These are phyloP conservation scores for Miniopterus natalensis DNA, from an alignment of 2,113 vertebrate genomes.

Conservation along the genomic window DNA sequence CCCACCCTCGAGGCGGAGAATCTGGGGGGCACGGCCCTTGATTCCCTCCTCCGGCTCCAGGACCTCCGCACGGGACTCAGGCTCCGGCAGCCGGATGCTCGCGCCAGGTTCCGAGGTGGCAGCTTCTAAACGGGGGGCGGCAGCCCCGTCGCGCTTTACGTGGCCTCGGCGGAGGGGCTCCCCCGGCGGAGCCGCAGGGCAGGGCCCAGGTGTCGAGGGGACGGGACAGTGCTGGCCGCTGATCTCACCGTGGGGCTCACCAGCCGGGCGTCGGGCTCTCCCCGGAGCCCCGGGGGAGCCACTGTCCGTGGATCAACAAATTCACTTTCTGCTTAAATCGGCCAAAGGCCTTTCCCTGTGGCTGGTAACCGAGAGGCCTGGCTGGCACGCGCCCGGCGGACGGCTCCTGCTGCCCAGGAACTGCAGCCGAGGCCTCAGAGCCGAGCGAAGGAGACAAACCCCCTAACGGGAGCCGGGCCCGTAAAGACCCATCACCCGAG, in stretches of 20 bases:
- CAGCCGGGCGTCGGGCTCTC: not conserved
- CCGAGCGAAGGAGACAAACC: not conserved
- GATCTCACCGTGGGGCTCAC: not conserved
- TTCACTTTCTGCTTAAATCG: not conserved
- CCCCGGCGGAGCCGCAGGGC: not conserved
- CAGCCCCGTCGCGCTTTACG: fast-evolving
- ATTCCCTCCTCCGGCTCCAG: not conserved
- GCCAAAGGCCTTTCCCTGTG: not conserved
- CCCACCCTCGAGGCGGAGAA: not conserved
- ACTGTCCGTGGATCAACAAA: not conserved
- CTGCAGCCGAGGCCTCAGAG: not conserved
- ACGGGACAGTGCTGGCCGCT: not conserved
- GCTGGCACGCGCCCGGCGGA: too few relatives aligned
- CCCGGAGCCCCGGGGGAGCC: not conserved
- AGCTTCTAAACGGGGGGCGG: fast-evolving
- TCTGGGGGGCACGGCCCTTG: too few relatives aligned
- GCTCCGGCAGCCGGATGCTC: not conserved
- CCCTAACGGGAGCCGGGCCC: not conserved
- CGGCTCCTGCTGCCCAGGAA: not conserved
- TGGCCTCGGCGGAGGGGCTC: too few relatives aligned
- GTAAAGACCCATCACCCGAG: fast-evolving
- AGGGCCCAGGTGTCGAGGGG: fast-evolving
- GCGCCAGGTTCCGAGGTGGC: not conserved
- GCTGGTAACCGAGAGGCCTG: not conserved
- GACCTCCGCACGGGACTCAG: not conserved